Conservation (phyloP, 64 coral and sea anemone species). For the Pachyseris speciosa region DNA sequence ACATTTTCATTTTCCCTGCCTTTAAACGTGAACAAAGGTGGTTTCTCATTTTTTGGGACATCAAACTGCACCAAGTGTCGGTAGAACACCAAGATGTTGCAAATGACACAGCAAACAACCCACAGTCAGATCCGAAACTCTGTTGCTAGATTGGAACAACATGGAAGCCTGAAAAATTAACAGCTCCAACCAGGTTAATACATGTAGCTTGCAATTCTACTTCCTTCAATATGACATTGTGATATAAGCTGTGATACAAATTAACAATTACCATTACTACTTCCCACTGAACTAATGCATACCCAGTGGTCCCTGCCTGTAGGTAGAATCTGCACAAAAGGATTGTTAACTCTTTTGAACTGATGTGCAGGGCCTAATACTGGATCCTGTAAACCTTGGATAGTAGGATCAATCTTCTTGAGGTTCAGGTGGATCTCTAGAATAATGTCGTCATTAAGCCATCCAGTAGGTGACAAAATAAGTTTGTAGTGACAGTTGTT, state of each 20-base stretch:
- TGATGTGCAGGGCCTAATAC: conserved; percentile 9
- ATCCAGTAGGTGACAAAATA: conserved; percentile 52
- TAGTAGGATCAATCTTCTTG: conserved; percentile 22
- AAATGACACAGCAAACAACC: conserved; percentile 49
- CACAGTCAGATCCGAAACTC: conserved; percentile 37
- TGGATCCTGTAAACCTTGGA: conserved; percentile 25
- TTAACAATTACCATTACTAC: conserved; percentile 30
- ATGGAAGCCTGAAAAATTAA: conserved; percentile 44
- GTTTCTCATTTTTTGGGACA: conserved; percentile 13
- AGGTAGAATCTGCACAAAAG: conserved; percentile 59
- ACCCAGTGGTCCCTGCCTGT: conserved; percentile 44
- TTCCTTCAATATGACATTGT: conserved; percentile 24
- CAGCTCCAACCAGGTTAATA: conserved; percentile 11
- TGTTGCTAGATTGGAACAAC: conserved; percentile 54
- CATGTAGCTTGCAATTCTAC: conserved; percentile 56
- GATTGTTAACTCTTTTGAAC: neutral
- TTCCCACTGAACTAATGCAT: conserved; percentile 15
- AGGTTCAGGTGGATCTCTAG: conserved; percentile 29
- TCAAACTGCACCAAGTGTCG: conserved; percentile 46
- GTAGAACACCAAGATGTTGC: conserved; percentile 9
- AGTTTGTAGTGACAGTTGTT: conserved; percentile 34
- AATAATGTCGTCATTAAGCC: conserved; percentile 69
- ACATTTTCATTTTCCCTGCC: too few relatives aligned
- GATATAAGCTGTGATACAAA: conserved; percentile 20
- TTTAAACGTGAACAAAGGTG: too few relatives aligned